A percentile compares a stretch with the other conserved stretches of the same genome.
These are phyloP conservation scores for Erythrocebus patas DNA, from an alignment of 2,113 vertebrate genomes.

Conservation along the genomic window DNA sequence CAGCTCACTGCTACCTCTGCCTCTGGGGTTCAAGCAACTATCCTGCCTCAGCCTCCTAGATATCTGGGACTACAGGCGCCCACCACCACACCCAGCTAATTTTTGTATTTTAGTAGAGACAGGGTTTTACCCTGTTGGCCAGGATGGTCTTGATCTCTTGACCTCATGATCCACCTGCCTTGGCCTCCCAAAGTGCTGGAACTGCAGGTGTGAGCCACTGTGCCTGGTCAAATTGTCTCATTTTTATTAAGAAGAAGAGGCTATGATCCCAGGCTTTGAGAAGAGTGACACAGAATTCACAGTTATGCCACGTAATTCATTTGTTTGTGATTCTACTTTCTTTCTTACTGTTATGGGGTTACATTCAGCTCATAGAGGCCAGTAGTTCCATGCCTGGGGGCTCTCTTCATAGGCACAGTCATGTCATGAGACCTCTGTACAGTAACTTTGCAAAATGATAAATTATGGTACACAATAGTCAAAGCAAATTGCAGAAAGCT, in stretches of 20 bases:
- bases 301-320: neutral
- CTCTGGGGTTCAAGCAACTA: no score
- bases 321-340: neutral
- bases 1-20: no score
- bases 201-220: no score
- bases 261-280: neutral
- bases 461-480: neutral
- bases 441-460: neutral
- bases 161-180: no score
- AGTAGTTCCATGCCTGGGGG: neutral
- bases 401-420: neutral
- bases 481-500: neutral
- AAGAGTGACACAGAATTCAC: neutral
- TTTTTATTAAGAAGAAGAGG: neutral
- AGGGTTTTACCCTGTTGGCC: no score
- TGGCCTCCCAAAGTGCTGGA: no score
- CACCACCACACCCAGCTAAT: no score
- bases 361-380: neutral
- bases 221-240: neutral
- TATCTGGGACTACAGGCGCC: no score
- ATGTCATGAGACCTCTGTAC: no score
- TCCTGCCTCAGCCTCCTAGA: no score
- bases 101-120: no score
- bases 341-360: neutral
- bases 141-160: no score